These are phyloP conservation scores for Molossus molossus DNA, from an alignment of 2,797 vertebrate species.

Conservation along the genomic window DNA sequence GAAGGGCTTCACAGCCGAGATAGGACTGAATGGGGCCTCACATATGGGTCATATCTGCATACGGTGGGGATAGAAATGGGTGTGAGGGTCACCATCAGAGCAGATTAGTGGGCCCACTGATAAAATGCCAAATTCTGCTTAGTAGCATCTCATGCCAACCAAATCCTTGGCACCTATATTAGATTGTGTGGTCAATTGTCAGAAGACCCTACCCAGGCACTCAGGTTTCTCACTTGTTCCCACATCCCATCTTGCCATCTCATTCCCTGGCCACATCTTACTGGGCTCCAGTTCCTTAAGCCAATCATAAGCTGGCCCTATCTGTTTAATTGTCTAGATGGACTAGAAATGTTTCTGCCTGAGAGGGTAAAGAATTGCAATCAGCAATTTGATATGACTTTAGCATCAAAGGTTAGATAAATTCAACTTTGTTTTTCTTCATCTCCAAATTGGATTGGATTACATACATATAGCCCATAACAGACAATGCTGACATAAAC, in stretches of 20 bases:
- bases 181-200: slow-evolving; percentile 27
- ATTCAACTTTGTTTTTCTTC: slow-evolving; percentile 18
- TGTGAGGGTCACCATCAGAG: not conserved
- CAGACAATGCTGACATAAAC: slow-evolving; percentile 19
- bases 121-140: slow-evolving; percentile 48
- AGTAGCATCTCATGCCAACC: not conserved
- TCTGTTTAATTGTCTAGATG: not conserved
- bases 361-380: slow-evolving; percentile 9
- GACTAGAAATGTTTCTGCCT: not conserved
- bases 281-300: not conserved
- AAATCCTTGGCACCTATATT: not conserved
- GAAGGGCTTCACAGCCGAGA: not conserved
- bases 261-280: slow-evolving; percentile 20
- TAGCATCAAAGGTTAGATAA: slow-evolving; percentile 35
- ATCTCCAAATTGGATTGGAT: slow-evolving; percentile 24
- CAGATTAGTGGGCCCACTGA: not conserved
- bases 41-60: not conserved
- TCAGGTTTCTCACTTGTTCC: not conserved
- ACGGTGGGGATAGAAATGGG: not conserved
- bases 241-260: not conserved
- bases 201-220: not conserved
- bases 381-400: slow-evolving; percentile 5
- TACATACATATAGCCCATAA: not conserved
- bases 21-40: not conserved
- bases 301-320: slow-evolving; percentile 4